Evolutionary conservation across 2,888 invertebrate genomes (phyloP), one percentile per base, ranked within the genome.

Genomic region (Venusia cambrica): DNA sequence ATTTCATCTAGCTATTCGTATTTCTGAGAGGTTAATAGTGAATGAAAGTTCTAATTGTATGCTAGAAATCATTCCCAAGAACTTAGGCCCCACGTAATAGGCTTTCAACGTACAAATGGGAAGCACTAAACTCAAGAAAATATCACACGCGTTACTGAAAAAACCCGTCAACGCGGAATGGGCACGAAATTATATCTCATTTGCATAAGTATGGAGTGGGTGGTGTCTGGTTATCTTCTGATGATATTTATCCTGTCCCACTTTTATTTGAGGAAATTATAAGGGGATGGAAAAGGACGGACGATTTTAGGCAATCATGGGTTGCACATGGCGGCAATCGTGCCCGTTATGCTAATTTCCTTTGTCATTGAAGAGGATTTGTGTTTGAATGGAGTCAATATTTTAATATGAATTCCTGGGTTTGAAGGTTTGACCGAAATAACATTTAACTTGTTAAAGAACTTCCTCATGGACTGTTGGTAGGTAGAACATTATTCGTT

Each of bases 131-230:
- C 28, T 33, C 18, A 33, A 28, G 31, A 26, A 27, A 39, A 41
- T 32, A 35, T 35, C 22, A 21, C 28, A 32, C 32, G 21, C 33
- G 38, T 46, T 45, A 47, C 49, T 33, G 27, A 15, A 45, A 51
- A 51, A 50, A 50, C 38, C 20, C 39, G 44, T 49, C 47, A 45
- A 30, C 32, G 42, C 40, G 44, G 45, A 51, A 51, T 45, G 48
- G 47, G 47, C 41, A 42, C 51, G 28, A 55, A 55, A 55, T 55
- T 50, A 55, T 55, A 48, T 48, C 27, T 45, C 41, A 51, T 55
- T 55, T 55, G 47, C 53, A 54, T 55, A 55, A 55, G 49, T 53
- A 55, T 51, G 53, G 44, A 35, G 47, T 35, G 38, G 46, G 43
- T 31, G 41, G 45, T 22, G 30, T 33, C 38, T 34, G 34, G 45